Conservation (phyloP, 2,888 invertebrate genomes). For the Lamellibrachia columna region DNA sequence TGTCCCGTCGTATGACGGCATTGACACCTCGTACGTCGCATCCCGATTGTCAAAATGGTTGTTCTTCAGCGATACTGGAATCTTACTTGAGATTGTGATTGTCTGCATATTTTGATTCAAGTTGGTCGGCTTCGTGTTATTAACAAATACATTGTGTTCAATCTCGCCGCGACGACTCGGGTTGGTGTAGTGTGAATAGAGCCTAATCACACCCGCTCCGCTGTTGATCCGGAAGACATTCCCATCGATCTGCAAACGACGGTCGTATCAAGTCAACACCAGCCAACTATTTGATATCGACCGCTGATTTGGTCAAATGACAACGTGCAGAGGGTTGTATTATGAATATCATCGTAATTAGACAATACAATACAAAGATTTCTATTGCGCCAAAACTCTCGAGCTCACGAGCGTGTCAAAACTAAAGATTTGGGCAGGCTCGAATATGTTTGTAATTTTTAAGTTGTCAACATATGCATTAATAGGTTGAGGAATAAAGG, state of each 20-base stretch:
- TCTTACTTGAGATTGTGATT: not conserved
- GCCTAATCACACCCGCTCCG: not conserved
- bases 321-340: too few species aligned
- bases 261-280: not conserved
- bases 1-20: not conserved
- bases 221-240: not conserved
- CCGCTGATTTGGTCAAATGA: too few species aligned
- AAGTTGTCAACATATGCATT: too few species aligned
- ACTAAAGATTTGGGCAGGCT: too few species aligned
- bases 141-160: not conserved
- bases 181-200: not conserved
- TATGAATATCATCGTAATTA: too few species aligned
- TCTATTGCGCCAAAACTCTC: too few species aligned
- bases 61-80: not conserved
- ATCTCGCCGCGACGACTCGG: not conserved
- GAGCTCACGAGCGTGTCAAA: too few species aligned
- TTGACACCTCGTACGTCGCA: not conserved
- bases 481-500: too few species aligned
- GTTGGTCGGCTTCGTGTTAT: not conserved
- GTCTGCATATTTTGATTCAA: not conserved
- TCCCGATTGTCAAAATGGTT: not conserved
- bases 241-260: not conserved
- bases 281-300: too few species aligned
- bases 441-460: too few species aligned
- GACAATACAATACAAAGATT: too few species aligned